These are phyloP conservation scores for Leptopilina clavipes DNA, from an alignment of 1,140 invertebrate species.

Conservation along the genomic window DNA sequence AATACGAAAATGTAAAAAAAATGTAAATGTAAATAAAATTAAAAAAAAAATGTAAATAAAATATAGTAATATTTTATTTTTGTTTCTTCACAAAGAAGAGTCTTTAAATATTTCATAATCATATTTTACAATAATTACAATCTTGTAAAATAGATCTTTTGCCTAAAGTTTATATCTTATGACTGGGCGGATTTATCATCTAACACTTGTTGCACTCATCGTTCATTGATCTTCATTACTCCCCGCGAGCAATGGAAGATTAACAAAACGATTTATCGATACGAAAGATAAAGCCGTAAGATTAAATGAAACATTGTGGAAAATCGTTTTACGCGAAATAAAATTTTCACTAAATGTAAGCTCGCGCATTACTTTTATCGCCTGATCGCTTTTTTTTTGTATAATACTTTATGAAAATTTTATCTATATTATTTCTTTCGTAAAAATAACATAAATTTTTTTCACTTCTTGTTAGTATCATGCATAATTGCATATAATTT, in stretches of 20 bases:
- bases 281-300: background rate
- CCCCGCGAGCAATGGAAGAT: constrained; percentile 19
- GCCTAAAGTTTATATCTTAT: background rate
- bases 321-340: background rate
- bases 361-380: background rate
- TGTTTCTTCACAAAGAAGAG: no score
- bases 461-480: no score
- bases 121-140: background rate
- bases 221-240: constrained; percentile 14
- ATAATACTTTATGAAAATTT: no score
- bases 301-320: background rate
- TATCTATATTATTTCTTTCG: no score
- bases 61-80: no score
- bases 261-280: constrained; percentile 24
- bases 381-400: no score
- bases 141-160: background rate
- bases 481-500: no score
- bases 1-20: no score
- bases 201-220: background rate
- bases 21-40: no score
- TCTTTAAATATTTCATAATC: no score
- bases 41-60: no score
- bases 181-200: background rate
- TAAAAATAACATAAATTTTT: no score
- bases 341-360: background rate